Evolutionary conservation across 1,140 invertebrate species (phyloP), one percentile per base, ranked within the genome.

Genomic region (Drosophila burlai): DNA sequence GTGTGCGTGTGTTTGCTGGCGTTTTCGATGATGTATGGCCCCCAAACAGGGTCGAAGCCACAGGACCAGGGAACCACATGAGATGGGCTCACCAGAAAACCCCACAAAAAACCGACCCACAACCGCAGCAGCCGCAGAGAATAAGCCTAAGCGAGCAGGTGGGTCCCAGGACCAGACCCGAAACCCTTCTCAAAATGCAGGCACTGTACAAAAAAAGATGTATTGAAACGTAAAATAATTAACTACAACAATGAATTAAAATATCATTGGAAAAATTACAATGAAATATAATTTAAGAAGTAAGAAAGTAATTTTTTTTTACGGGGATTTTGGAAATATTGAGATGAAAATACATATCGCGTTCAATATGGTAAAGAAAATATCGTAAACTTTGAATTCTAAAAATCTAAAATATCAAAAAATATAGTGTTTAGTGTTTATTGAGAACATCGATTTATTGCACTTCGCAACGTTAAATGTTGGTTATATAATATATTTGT

Each of bases 21-120:
- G 16, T 10, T 29, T 29, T n/a, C 24, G 49, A 38, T 78, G 74
- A 78, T 77, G 66, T 61, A 76, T 77, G 29, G 38, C 4, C 10
- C 4, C 13, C 64, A 24, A 47, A 31, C 16, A 34, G 18, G 55
- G 18, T 11, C 4, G 52, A 15, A 26, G 36, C 54, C 54, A 40
- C 29, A 34, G 26, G n/a, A 45, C 2, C 31, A 11, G 18, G 11
- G 16, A 18, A 13, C 46, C 29, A 36, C 36, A 50, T 10, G 36
- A 42, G 55, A 21, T 60, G 58, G 58, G 38, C 36, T 58, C 55
- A 9, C 38, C 55, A 24, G n/a, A 40, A 55, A 57, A 10, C 34
- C 26, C 26, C 0, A n/a, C 24, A 40, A 42, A 49, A 36, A 26
- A 16, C 62, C n/a, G 0, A 18, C n/a, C 38, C 24, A 34, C 8